Base-by-base conservation (phyloP, 2,113 vertebrate species). In the Cygnus buccinator region DNA sequence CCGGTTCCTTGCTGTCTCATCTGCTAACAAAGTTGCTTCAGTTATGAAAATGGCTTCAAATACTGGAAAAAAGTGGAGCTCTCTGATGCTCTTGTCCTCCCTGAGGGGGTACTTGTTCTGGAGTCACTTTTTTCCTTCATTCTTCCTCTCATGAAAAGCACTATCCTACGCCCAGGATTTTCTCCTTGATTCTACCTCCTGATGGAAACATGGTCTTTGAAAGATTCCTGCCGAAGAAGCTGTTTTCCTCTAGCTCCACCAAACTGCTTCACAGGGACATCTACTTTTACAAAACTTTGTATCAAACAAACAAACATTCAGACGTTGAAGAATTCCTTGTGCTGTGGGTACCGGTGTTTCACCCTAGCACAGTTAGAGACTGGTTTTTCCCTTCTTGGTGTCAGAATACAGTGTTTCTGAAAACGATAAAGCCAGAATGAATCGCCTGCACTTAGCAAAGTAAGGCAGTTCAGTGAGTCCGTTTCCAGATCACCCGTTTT, bases 301-400 rank as follows among this genome's bases (percentile, higher is more conserved):
- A 62, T 35, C 35, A 62, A 68, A 4, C n/a, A 58, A 9, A 16
- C 25, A 61, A 63, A 19, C 20, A 4, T 54, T n/a, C 37, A 29
- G 43, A 18, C 23, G 4, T 22, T 37, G 28, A 20, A 48, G 58
- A 29, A 16, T 22, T 43, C 62, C 37, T 10, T 2, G n/a, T 48
- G 78, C 74, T 35, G 28, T 78, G 77, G 61, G 11, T 0, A 0
- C 16, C 26, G 16, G 55, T 14, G 37, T 39, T 85, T 10, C 65
- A 22, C 20, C 2, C 37, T 35, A 63, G 15, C 4, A 5, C 2
- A 16, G n/a, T 6, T 50, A 21, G 58, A 10, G 21, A 1, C 52
- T 28, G 43, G 3, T 61, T 78, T 39, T 58, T 14, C 75, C 61
- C 39, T 85, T 12, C 46, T 35, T 35, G n/a, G 25, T 75, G 41